Evolutionary conservation across 2,888 invertebrate species (phyloP), one percentile per base, ranked within the genome.

Genomic region (Catocala fraxini): DNA sequence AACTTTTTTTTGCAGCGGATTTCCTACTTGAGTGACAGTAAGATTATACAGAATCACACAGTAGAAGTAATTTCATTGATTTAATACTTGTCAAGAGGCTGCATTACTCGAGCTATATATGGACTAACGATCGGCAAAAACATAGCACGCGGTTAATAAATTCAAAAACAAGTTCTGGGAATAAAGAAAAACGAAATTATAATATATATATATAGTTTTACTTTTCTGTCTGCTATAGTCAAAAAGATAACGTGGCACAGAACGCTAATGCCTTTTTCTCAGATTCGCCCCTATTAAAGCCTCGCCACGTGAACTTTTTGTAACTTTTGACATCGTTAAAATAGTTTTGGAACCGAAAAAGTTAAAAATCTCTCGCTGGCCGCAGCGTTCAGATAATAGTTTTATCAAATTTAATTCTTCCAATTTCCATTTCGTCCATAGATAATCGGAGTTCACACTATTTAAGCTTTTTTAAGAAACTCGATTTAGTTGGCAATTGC

Each of bases 391-490:
- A 57, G 54, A 59, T 74, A 66, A 71, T 46, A 55, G 75, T 67
- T 63, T 59, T 67, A 71, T 71, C 56, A 67, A 70, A 73, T 59
- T 63, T 61, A 52, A 67, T 63, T 70, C 71, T 49, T 58, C 67
- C 57, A 70, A 60, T 72, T 72, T 71, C 63, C 60, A 72, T 70
- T 62, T 73, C 70, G 71, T 60, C 72, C 75, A 73, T 72, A 63
- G 59, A 56, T 56, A 75, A 75, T 75, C n/a, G 49, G 49, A 5
- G 72, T 71, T 74, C 75, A 75, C 75, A 72, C 70, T 47, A 65
- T 61, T 75, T 66, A 62, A 51, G 46, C 64, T 74, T 70, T 70
- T 73, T 58, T 62, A 55, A 42, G 49, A 25, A 52, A 60, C 47
- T 43, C 34, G 63, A 59, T 51, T 12, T 42, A 12, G n/a, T 54